Percentiles rank a stretch among this genome's conserved stretches.
Conservation (phyloP, 2,797 vertebrate genomes). For the Pantherophis vulpinus region DNA sequence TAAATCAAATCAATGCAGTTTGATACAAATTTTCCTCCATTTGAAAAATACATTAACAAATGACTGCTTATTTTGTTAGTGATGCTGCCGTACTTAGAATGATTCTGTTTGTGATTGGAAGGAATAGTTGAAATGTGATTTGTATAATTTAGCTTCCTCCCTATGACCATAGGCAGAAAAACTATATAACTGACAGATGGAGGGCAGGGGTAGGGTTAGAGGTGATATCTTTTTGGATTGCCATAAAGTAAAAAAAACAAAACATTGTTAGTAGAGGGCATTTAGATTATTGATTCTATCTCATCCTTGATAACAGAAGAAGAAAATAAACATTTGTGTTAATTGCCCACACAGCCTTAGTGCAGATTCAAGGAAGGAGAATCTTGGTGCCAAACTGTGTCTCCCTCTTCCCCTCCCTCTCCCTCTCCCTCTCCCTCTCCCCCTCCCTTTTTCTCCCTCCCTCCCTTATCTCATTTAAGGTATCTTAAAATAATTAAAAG, state of each 20-base stretch:
- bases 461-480: neutral
- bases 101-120: neutral
- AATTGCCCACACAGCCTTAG: neutral
- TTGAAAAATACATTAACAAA: neutral
- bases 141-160: neutral
- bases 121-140: neutral
- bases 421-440: neutral
- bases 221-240: neutral
- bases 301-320: neutral
- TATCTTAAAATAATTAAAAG: neutral
- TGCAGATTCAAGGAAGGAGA: neutral
- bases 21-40: neutral
- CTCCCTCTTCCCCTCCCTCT: neutral
- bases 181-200: neutral
- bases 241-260: neutral
- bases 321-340: neutral
- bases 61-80: constrained; percentile 1
- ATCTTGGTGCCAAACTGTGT: neutral
- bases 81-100: neutral
- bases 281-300: neutral
- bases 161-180: neutral
- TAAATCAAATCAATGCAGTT: neutral
- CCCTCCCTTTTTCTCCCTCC: neutral
- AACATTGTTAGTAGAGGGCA: neutral
- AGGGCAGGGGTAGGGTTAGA: neutral